Percentiles rank a stretch among this genome's conserved stretches.
phyloP scores from a whole-genome alignment of 1,140 invertebrate species.

The Anadara kagoshimensis region DNA sequence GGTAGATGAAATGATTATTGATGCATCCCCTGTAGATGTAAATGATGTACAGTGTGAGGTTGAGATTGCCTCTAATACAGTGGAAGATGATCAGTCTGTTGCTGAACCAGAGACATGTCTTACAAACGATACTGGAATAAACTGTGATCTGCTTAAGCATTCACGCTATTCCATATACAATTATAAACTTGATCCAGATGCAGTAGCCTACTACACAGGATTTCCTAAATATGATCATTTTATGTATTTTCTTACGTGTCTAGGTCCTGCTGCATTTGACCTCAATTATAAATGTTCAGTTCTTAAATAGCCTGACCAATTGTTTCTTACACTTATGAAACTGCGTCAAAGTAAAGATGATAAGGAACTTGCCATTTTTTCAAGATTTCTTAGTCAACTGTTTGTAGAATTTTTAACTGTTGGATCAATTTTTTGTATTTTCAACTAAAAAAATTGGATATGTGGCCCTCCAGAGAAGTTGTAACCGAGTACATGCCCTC shows the following conservation, averaged over 20 bases:
- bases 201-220: slow-evolving; percentile 29
- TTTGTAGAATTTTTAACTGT: slow-evolving; percentile 15
- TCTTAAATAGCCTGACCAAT: slow-evolving; percentile 26
- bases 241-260: slow-evolving; percentile 27
- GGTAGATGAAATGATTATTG: too few relatives aligned
- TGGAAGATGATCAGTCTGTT: too few relatives aligned
- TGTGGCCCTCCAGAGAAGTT: slow-evolving; percentile 34
- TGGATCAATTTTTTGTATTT: slow-evolving; percentile 36
- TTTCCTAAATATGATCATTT: slow-evolving; percentile 38
- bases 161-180: too few relatives aligned
- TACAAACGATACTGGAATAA: neutral
- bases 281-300: slow-evolving; percentile 21
- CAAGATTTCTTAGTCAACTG: slow-evolving; percentile 17
- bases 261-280: slow-evolving; percentile 24
- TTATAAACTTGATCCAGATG: slow-evolving; percentile 7
- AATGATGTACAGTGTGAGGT: too few relatives aligned
- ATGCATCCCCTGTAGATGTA: too few relatives aligned
- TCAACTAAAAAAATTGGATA: slow-evolving; percentile 33
- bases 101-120: too few relatives aligned
- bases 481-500: slow-evolving; percentile 11
- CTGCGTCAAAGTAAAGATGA: slow-evolving; percentile 31
- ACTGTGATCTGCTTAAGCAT: slow-evolving; percentile 9
- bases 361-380: slow-evolving; percentile 25
- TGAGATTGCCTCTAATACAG: too few relatives aligned
- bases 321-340: slow-evolving; percentile 39